These are phyloP conservation scores for Dasypus novemcinctus DNA, from an alignment of 2,113 vertebrate species.

Conservation along the genomic window DNA sequence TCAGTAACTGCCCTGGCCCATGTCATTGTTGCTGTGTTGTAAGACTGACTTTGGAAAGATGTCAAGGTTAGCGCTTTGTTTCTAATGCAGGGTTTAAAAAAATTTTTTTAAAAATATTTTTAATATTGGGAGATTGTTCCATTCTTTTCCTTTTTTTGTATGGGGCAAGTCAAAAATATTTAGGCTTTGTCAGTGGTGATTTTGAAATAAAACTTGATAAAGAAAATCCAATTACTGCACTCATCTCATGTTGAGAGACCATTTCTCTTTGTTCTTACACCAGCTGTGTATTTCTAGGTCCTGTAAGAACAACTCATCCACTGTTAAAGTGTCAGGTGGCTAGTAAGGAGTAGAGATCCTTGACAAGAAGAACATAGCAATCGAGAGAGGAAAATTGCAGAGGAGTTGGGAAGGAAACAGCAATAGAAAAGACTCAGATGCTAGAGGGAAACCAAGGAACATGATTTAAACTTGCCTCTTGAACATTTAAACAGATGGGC, in stretches of 20 bases:
- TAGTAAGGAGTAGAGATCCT: neutral
- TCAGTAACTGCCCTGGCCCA: neutral
- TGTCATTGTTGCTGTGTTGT: neutral
- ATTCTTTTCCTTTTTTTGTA: conserved; percentile 34
- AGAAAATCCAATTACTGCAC: conserved; percentile 27
- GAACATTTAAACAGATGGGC: neutral
- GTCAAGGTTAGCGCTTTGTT: neutral
- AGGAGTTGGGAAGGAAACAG: neutral
- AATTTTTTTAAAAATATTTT: neutral
- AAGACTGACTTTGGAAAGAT: conserved; percentile 38
- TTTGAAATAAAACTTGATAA: conserved; percentile 59
- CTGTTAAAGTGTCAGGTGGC: neutral
- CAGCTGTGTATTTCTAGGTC: conserved; percentile 20
- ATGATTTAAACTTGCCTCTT: neutral
- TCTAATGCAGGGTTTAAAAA: neutral
- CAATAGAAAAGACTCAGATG: neutral
- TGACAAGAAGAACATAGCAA: conserved; percentile 39
- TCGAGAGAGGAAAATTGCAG: conserved; percentile 26
- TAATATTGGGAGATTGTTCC: neutral
- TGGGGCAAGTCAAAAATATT: neutral
- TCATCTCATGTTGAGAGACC: neutral
- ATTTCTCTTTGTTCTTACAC: neutral
- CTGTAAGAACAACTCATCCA: neutral
- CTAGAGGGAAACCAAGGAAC: neutral
- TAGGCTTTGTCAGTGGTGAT: conserved; percentile 42